Base-by-base conservation (phyloP, 2,797 vertebrate species). In the Esox masquinongy region DNA sequence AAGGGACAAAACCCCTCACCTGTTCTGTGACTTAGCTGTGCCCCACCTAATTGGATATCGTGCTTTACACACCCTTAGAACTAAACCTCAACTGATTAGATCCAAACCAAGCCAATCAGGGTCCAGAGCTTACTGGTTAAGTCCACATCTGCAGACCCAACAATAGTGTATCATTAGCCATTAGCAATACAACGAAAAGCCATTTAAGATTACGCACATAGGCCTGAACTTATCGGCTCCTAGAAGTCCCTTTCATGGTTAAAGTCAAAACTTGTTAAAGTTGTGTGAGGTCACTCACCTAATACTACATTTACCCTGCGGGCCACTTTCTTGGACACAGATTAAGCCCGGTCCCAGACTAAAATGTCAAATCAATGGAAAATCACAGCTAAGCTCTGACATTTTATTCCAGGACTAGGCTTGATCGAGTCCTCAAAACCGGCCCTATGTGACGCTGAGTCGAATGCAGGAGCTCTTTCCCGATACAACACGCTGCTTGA, bases 61-160 rank as follows among this genome's bases (percentile, higher is more conserved):
- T 78, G 80, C 84, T 83, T 89, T 80, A 75, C 87, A 87, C 83
- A 77, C 79, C 76, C 77, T 77, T 34, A 85, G 89, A 89, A 87
- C 80, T 73, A 85, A 91, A 83, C 86, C 83, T 84, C 68, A 69
- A 76, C 83, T 84, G 90, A 91, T 89, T 87, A 92, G 84, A 78
- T 77, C 43, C 81, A 34, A 36, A 17, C 66, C 29, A 88, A 90
- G 89, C 88, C 87, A 86, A 93, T 92, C 76, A 91, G 79, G 39
- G 61, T 68, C 73, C 79, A 79, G 85, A 16, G 26, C 63, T 66
- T 26, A 73, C 29, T 9, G 50, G 50, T n/a, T 9, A 50, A 11
- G 50, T 36, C 50, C 31, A n/a, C 50, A 29, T 24, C 31, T 7
- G 2, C 50, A 36, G 53, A 53, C 15, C 4, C 50, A 22, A 43